Conservation (phyloP, 2,797 vertebrate genomes). For the Luscinia luscinia region DNA sequence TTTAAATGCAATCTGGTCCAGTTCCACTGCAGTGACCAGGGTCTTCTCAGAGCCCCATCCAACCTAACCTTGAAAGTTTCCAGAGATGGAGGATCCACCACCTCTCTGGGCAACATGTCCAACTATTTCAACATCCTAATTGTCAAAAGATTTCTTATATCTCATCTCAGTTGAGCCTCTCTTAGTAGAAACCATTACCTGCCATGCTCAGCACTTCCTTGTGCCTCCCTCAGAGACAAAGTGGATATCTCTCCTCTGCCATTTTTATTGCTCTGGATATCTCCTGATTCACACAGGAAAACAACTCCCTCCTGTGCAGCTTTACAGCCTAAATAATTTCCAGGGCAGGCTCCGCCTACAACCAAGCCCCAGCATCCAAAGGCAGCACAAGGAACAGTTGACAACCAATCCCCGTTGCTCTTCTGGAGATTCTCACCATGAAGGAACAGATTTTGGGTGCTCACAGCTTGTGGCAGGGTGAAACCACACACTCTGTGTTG, state of each 20-base stretch:
- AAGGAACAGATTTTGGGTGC: neutral
- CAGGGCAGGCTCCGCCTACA: neutral
- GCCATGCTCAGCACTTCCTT: neutral
- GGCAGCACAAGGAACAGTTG: neutral
- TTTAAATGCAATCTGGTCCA: neutral
- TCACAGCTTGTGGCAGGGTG: neutral
- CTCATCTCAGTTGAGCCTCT: neutral
- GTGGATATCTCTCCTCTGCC: neutral
- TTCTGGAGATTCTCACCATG: neutral
- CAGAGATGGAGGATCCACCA: neutral
- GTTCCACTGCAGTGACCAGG: neutral
- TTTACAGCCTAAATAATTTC: neutral
- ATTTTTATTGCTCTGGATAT: neutral
- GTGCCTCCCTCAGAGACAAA: neutral
- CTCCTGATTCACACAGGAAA: neutral
- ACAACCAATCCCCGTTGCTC: neutral
- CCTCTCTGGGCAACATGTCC: neutral
- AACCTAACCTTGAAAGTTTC: neutral
- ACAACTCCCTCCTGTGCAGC: neutral
- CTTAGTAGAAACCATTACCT: neutral
- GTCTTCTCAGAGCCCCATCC: neutral
- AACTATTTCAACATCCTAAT: neutral
- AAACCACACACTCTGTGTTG: accelerated
- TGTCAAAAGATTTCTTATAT: neutral
- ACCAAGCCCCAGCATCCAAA: neutral